Percentiles rank a stretch among this genome's conserved stretches.
These are phyloP conservation scores for Oplegnathus fasciatus DNA, from an alignment of 2,113 vertebrate genomes.

Conservation along the genomic window DNA sequence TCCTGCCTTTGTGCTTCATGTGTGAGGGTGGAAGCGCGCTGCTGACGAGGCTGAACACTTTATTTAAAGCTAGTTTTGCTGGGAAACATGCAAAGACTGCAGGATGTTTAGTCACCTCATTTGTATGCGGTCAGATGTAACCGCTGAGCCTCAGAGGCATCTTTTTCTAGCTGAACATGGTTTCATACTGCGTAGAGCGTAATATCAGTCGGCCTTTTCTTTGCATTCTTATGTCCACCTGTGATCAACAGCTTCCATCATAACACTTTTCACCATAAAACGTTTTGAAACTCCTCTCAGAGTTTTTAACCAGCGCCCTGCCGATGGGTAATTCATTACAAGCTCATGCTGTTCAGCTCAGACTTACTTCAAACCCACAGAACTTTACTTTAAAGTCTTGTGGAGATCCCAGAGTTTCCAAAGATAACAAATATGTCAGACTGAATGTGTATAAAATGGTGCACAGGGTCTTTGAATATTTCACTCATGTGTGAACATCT, in stretches of 20 bases:
- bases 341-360: neutral
- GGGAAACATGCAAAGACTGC: neutral
- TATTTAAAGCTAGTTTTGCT: neutral
- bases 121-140: neutral
- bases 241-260: neutral
- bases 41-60: slow-evolving; percentile 26
- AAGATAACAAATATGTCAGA: neutral
- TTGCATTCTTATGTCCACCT: neutral
- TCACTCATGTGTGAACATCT: neutral
- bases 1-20: slow-evolving; percentile 11
- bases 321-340: neutral
- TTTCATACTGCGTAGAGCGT: neutral
- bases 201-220: too few relatives aligned
- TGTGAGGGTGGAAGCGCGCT: neutral
- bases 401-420: neutral
- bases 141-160: neutral
- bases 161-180: neutral
- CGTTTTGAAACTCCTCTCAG: neutral
- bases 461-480: neutral
- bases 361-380: neutral
- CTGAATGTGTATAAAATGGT: neutral
- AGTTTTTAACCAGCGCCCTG: neutral
- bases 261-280: neutral
- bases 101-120: neutral
- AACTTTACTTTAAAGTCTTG: neutral